Conservation (phyloP, 2,888 invertebrate species). For the Melikaiella ostensackeni region DNA sequence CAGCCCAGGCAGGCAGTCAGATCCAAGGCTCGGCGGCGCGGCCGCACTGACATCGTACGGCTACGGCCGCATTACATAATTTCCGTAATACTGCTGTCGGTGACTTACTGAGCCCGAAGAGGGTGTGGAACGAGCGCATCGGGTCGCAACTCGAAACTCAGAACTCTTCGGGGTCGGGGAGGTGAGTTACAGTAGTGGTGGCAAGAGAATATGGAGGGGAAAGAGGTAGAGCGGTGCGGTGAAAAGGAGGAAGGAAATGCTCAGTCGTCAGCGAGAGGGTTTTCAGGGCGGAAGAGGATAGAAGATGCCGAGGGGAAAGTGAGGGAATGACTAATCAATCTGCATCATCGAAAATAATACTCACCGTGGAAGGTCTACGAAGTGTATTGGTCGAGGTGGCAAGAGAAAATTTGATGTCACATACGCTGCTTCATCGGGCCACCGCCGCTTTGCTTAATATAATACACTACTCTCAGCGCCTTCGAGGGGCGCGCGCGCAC, state of each 20-base stretch:
- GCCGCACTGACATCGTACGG: constrained; percentile 13
- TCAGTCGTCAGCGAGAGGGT: constrained; percentile 6
- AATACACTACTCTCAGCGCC: constrained; percentile 50
- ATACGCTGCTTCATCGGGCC: constrained; percentile 69
- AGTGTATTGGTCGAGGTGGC: constrained; percentile 54
- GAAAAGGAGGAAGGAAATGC: constrained; percentile 17
- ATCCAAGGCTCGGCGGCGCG: background rate
- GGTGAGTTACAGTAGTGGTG: background rate
- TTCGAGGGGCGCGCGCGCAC: constrained; percentile 44
- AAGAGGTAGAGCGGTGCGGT: background rate
- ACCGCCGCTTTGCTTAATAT: constrained; percentile 50
- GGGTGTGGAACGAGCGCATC: constrained; percentile 34
- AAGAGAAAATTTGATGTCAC: constrained; percentile 65
- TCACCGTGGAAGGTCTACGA: constrained; percentile 64
- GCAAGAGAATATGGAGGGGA: background rate
- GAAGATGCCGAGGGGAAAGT: background rate
- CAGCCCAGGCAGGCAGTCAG: constrained; percentile 22
- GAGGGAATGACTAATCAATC: constrained; percentile 1
- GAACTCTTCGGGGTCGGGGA: background rate
- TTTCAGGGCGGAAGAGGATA: constrained; percentile 1
- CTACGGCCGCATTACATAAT: constrained; percentile 28
- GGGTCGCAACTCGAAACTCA: background rate
- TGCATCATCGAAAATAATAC: constrained; percentile 47
- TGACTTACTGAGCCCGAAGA: constrained; percentile 20
- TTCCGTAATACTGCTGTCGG: constrained; percentile 17